phyloP scores from a whole-genome alignment of 2,797 vertebrate genomes.

The Phrynocephalus vlangalii region DNA sequence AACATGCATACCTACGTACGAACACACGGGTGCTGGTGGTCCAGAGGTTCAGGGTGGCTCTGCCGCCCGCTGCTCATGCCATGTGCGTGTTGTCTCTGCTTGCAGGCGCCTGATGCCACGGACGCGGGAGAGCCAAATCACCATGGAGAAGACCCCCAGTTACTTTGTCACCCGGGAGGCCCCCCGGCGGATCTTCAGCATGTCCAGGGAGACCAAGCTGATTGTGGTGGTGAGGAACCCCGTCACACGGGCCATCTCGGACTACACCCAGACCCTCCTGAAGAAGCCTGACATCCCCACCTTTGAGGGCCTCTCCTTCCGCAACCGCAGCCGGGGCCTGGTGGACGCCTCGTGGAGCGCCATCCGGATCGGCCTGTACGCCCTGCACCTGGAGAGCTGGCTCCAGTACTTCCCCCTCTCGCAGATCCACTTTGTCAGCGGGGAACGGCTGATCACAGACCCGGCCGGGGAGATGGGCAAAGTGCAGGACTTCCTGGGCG shows the following conservation, averaged over 20 bases:
- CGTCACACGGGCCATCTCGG: slow-evolving; percentile 95
- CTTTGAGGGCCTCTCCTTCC: slow-evolving; percentile 94
- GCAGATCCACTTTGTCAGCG: slow-evolving; percentile 97
- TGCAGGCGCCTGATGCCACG: slow-evolving; percentile 93
- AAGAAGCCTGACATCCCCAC: slow-evolving; percentile 96
- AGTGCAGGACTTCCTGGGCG: slow-evolving; percentile 95
- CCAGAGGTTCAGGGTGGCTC: rapidly evolving
- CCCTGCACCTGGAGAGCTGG: slow-evolving; percentile 93
- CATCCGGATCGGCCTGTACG: slow-evolving; percentile 96
- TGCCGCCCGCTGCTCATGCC: neutral
- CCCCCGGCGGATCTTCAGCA: slow-evolving; percentile 88
- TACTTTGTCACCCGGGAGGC: slow-evolving; percentile 96
- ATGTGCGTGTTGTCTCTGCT: no score
- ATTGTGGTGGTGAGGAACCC: slow-evolving; percentile 97
- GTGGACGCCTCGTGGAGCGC: slow-evolving; percentile 96
- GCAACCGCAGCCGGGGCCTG: slow-evolving; percentile 88
- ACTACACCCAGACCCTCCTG: slow-evolving; percentile 96
- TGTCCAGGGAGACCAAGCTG: slow-evolving; percentile 92
- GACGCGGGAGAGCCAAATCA: slow-evolving; percentile 93
- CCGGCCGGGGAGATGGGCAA: slow-evolving; percentile 94
- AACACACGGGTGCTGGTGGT: no score
- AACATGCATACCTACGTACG: no score
- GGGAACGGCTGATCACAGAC: slow-evolving; percentile 93
- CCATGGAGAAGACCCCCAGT: slow-evolving; percentile 97
- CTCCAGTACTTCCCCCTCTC: slow-evolving; percentile 92